Percentiles rank a stretch among this genome's conserved stretches.
Conservation (phyloP, 2,797 vertebrate genomes). For the Parambassis ranga region DNA sequence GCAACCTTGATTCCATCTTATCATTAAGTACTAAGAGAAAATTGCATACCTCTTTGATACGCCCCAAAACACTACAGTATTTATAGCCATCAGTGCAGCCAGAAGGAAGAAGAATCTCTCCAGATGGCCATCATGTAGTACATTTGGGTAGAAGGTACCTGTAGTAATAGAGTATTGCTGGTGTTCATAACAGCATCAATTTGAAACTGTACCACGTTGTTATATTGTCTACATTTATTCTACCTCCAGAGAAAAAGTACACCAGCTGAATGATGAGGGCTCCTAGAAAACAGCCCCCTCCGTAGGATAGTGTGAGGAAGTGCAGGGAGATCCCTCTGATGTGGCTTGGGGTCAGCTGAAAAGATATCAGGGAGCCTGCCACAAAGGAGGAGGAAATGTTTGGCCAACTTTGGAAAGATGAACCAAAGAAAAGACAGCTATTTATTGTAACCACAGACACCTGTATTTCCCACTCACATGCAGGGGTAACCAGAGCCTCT, state of each 20-base stretch:
- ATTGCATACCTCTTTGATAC: conserved; percentile 85
- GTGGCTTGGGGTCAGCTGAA: conserved; percentile 83
- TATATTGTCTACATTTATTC: not conserved
- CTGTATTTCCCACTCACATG: conserved; percentile 85
- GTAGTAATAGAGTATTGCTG: conserved; percentile 4
- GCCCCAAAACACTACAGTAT: conserved; percentile 86
- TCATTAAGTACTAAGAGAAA: not conserved
- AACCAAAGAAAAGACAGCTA: too few relatives aligned
- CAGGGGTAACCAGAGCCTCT: conserved; percentile 89
- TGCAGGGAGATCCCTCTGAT: conserved; percentile 84
- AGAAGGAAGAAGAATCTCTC: conserved; percentile 92
- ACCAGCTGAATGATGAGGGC: conserved; percentile 84
- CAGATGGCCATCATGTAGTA: conserved; percentile 87
- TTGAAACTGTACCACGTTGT: too few relatives aligned
- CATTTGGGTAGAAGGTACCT: conserved; percentile 92
- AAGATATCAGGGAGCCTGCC: conserved; percentile 84
- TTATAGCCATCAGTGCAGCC: conserved; percentile 85
- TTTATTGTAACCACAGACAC: too few relatives aligned
- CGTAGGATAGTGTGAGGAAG: conserved; percentile 84
- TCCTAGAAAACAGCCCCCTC: conserved; percentile 87
- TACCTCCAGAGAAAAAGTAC: conserved; percentile 81
- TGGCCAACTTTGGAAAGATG: too few relatives aligned
- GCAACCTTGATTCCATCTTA: not conserved
- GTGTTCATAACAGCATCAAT: not conserved
- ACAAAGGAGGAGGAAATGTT: too few relatives aligned